Percentiles rank a stretch among this genome's conserved stretches.
phyloP scores from a whole-genome alignment of 2,797 vertebrate genomes.

The Avahi laniger region DNA sequence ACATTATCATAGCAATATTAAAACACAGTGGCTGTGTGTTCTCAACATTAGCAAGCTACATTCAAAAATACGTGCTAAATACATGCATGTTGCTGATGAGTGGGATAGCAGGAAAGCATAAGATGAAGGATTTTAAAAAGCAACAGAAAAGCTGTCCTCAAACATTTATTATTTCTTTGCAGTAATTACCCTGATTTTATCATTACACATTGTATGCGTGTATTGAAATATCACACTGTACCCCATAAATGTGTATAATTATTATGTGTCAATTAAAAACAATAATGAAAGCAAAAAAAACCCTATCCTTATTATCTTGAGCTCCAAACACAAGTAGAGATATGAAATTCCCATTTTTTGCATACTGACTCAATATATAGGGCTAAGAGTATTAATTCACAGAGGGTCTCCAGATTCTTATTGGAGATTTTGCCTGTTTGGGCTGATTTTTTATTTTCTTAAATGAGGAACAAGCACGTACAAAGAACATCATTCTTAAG shows the following conservation, averaged over 20 bases:
- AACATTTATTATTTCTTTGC: background rate
- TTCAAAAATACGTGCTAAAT: constrained; percentile 60
- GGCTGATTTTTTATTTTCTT: constrained; percentile 39
- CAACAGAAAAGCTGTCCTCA: constrained; percentile 46
- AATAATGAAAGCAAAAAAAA: background rate
- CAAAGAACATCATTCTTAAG: constrained; percentile 67
- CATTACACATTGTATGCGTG: background rate
- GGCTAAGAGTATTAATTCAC: constrained; percentile 50
- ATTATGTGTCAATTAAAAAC: background rate
- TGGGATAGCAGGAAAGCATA: constrained; percentile 8
- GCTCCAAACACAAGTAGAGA: constrained; percentile 29
- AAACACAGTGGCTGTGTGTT: constrained; percentile 51
- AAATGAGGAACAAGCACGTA: constrained; percentile 69
- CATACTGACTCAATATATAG: constrained; percentile 29
- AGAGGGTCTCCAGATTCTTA: constrained; percentile 55
- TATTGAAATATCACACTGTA: background rate
- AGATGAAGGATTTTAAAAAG: constrained; percentile 41
- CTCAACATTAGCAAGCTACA: constrained; percentile 25
- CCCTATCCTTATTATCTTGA: constrained; percentile 8
- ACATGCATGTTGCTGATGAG: constrained; percentile 29
- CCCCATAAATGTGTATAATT: background rate
- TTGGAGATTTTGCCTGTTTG: background rate
- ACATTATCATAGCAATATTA: constrained; percentile 26
- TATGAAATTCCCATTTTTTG: constrained; percentile 63
- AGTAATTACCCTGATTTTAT: background rate